Percentiles rank a stretch among this genome's conserved stretches.
phyloP scores from a whole-genome alignment of 2,888 invertebrate species.

The Exephanes ischioxanthus region DNA sequence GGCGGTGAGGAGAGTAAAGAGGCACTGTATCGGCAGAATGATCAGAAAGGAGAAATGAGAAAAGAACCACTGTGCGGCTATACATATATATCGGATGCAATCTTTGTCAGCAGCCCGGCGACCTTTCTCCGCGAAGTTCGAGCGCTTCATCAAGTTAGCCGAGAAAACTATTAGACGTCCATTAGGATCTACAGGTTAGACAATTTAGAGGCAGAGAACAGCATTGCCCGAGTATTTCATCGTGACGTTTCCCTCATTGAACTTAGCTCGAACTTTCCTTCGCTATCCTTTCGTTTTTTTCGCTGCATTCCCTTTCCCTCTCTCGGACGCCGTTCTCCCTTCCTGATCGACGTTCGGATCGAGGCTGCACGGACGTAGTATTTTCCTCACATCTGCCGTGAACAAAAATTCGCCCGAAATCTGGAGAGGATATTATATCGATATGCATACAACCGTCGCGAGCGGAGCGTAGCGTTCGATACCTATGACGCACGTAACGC shows the following conservation, averaged over 20 bases:
- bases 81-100: constrained; percentile 21
- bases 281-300: constrained; percentile 4
- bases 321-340: neutral
- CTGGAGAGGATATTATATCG: neutral
- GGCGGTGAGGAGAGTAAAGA: neutral
- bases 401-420: constrained; percentile 7
- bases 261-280: constrained; percentile 34
- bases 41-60: neutral
- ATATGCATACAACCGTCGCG: neutral
- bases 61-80: neutral
- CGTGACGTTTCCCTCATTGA: neutral
- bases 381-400: neutral
- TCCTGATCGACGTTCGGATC: neutral
- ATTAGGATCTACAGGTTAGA: constrained; percentile 68
- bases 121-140: constrained; percentile 5
- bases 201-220: constrained; percentile 37
- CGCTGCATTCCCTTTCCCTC: neutral
- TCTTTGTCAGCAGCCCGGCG: neutral
- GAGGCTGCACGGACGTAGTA: neutral
- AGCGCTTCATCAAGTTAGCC: constrained; percentile 20
- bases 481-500: neutral
- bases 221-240: constrained; percentile 17
- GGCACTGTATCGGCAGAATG: constrained; percentile 1
- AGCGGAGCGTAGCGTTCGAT: neutral
- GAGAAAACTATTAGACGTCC: constrained; percentile 72